A percentile compares a stretch with the other conserved stretches of the same genome.
Conservation (phyloP, 2,888 invertebrate species). For the Agrenia bidenticulata region DNA sequence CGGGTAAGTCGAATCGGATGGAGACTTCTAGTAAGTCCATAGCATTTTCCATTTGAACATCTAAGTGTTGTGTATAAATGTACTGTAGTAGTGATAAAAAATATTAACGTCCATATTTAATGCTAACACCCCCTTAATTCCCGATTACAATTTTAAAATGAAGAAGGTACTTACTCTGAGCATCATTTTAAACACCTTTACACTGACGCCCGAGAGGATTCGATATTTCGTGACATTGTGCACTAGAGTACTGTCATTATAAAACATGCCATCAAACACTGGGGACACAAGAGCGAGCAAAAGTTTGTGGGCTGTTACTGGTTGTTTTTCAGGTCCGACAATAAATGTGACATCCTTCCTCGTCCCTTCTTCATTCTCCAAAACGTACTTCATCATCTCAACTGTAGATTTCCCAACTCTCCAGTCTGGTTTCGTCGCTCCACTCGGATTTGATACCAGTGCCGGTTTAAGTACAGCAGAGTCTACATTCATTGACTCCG, state of each 20-base stretch:
- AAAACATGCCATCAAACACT: not conserved
- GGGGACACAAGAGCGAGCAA: too few species aligned
- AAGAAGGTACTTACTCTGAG: conserved; percentile 6
- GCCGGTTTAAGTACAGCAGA: too few species aligned
- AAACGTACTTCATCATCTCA: not conserved
- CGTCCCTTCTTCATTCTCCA: not conserved
- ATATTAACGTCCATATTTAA: too few species aligned
- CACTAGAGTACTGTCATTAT: not conserved
- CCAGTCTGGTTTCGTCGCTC: not conserved
- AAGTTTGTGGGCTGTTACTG: not conserved
- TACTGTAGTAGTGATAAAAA: too few species aligned
- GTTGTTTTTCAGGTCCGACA: not conserved
- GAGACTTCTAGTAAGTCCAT: not conserved
- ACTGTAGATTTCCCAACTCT: not conserved
- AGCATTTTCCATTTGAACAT: not conserved
- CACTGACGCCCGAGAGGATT: not conserved
- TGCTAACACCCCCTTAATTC: too few species aligned
- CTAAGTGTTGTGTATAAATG: not conserved
- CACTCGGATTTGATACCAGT: too few species aligned
- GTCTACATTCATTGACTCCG: too few species aligned
- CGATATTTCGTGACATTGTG: not conserved
- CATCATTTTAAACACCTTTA: not conserved
- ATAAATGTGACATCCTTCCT: conserved; percentile 12
- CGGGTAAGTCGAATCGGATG: not conserved
- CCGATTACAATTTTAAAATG: too few species aligned